Evolutionary conservation across 1,140 invertebrate species (phyloP).

Genomic region (Schlechtendalia chinensis): DNA sequence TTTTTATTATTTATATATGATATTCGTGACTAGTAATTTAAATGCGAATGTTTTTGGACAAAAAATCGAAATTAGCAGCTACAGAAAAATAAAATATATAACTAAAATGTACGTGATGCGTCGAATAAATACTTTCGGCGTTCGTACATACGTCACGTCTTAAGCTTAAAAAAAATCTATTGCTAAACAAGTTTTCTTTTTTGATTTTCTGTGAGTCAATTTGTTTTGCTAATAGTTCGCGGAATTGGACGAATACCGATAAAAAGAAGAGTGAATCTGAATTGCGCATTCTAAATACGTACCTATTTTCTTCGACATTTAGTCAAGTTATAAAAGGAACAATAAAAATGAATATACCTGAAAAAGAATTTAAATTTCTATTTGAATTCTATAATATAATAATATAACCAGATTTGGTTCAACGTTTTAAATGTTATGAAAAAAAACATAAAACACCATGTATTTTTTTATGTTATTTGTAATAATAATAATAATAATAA

Average conservation of each 20-base stretch:
- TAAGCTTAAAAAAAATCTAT: slow-evolving; percentile 25
- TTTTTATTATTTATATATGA: slow-evolving; percentile 30
- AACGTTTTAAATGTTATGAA: neutral
- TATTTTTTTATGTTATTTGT: too few species aligned
- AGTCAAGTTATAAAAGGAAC: neutral
- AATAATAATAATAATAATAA: too few species aligned
- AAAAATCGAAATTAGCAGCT: slow-evolving; percentile 32
- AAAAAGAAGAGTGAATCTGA: neutral
- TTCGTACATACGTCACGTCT: slow-evolving; percentile 20
- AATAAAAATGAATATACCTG: slow-evolving; percentile 1
- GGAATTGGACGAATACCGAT: slow-evolving; percentile 3
- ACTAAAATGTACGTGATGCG: slow-evolving; percentile 28
- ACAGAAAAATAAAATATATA: slow-evolving; percentile 32
- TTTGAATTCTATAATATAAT: neutral
- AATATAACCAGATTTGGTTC: neutral
- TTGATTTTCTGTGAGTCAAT: slow-evolving; percentile 3
- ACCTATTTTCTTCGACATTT: neutral
- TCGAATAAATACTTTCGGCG: slow-evolving; percentile 16
- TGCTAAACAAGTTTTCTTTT: slow-evolving; percentile 25
- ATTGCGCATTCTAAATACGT: slow-evolving; percentile 19
- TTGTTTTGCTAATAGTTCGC: slow-evolving; percentile 25
- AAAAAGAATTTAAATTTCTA: slow-evolving; percentile 20
- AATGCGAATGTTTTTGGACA: slow-evolving; percentile 14
- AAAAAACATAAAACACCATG: too few species aligned
- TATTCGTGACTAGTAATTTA: slow-evolving; percentile 24